Conservation (phyloP, 2,888 invertebrate genomes). For the Nomada ruficornis region DNA sequence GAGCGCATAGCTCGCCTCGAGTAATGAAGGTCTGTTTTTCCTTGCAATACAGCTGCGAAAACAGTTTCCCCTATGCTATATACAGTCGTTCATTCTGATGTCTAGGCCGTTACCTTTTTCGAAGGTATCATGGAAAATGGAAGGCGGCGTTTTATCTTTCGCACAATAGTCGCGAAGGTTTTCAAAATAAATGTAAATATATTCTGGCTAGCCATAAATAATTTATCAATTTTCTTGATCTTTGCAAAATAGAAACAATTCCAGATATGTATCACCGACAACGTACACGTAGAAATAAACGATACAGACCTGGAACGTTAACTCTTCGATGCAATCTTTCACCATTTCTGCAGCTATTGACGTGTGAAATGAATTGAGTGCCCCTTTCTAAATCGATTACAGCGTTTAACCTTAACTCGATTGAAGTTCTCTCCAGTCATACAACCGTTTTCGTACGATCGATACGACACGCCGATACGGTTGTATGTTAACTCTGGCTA, state of each 20-base stretch:
- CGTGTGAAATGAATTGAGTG: not conserved
- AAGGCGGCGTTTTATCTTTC: not conserved
- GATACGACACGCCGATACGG: conserved; percentile 15
- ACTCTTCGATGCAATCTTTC: not conserved
- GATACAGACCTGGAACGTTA: conserved; percentile 16
- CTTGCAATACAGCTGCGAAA: conserved; percentile 51
- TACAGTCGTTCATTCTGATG: not conserved
- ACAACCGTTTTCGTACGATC: conserved; percentile 17
- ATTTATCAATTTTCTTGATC: not conserved
- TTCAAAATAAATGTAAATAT: not conserved
- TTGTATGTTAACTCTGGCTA: conserved; percentile 6
- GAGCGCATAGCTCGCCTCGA: conserved; percentile 7
- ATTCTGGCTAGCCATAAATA: not conserved
- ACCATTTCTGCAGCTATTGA: conserved; percentile 12
- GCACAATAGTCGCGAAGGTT: not conserved
- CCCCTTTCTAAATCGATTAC: conserved; percentile 5
- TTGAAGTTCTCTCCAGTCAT: conserved; percentile 24
- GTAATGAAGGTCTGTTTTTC: conserved; percentile 48
- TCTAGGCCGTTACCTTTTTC: conserved; percentile 1
- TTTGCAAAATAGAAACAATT: not conserved
- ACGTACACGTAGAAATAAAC: too few relatives aligned
- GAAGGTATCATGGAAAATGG: not conserved
- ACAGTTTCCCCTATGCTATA: conserved; percentile 19
- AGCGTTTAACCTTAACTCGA: conserved; percentile 15
- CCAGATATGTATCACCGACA: not conserved